Conservation (phyloP, 2,888 invertebrate genomes). For the Chymomyza procnemis region DNA sequence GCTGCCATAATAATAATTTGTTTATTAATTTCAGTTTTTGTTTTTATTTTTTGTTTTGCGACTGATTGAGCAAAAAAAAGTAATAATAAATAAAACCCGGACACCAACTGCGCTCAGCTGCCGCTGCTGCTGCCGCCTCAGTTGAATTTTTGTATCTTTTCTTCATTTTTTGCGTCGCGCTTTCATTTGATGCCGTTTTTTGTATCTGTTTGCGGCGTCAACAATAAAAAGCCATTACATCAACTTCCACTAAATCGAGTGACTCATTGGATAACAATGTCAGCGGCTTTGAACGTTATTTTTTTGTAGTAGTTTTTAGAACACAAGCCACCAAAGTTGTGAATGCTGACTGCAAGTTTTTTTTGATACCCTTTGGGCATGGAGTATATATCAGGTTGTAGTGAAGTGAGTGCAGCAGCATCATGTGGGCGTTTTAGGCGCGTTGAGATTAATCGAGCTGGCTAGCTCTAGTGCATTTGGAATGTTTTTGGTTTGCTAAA, state of each 20-base stretch:
- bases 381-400: not conserved
- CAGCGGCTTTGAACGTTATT: not conserved
- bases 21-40: not conserved
- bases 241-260: not conserved
- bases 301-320: not conserved
- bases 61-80: not conserved
- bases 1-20: not conserved
- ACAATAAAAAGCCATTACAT: conserved; percentile 2
- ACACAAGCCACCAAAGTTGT: not conserved
- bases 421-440: not conserved
- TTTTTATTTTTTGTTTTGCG: not conserved
- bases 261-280: conserved; percentile 2
- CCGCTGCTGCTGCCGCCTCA: not conserved
- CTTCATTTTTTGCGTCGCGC: too few relatives aligned
- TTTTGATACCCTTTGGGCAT: not conserved
- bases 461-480: not conserved
- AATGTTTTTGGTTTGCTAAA: too few relatives aligned
- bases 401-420: not conserved
- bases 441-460: not conserved
- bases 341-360: not conserved
- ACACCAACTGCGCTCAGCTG: not conserved
- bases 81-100: not conserved
- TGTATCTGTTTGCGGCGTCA: not conserved
- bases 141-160: not conserved
- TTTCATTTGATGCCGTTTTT: not conserved